Evolutionary conservation across 92 coral and sea anemone genomes (phyloP).

Genomic region (Nematostella vectensis): DNA sequence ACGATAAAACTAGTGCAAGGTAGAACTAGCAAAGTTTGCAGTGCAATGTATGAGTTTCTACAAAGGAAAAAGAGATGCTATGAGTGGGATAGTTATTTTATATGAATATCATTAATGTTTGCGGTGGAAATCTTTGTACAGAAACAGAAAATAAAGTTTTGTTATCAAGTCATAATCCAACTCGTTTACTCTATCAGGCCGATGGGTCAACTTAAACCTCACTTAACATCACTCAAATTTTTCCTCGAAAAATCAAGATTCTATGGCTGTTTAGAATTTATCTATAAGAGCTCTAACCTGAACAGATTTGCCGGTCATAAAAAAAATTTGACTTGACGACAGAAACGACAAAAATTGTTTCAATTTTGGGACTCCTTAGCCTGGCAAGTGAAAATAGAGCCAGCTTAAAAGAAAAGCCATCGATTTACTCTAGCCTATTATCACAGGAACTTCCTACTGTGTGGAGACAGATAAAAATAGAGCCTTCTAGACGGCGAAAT

Average conservation of each 20-base stretch:
- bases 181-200: too few species aligned
- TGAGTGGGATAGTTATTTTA: too few species aligned
- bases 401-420: constrained; percentile 1
- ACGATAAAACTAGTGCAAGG: too few species aligned
- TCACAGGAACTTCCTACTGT: constrained; percentile 6
- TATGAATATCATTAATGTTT: too few species aligned
- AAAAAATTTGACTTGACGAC: neutral
- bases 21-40: too few species aligned
- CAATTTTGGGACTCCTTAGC: too few species aligned
- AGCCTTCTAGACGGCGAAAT: neutral
- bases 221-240: constrained; percentile 2
- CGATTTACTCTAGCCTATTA: too few species aligned
- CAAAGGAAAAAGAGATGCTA: too few species aligned
- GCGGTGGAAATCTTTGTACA: too few species aligned
- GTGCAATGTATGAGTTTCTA: too few species aligned
- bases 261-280: constrained; percentile 1
- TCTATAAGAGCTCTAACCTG: neutral
- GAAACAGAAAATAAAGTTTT: too few species aligned
- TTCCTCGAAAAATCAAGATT: neutral
- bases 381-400: constrained; percentile 1
- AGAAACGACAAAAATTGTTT: neutral
- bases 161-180: too few species aligned
- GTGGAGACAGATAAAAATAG: constrained; percentile 3
- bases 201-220: constrained; percentile 1
- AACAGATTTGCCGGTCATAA: neutral